Evolutionary conservation across 2,113 vertebrate species (phyloP), one percentile per base, ranked within the genome.

Genomic region (Electrona antarctica): DNA sequence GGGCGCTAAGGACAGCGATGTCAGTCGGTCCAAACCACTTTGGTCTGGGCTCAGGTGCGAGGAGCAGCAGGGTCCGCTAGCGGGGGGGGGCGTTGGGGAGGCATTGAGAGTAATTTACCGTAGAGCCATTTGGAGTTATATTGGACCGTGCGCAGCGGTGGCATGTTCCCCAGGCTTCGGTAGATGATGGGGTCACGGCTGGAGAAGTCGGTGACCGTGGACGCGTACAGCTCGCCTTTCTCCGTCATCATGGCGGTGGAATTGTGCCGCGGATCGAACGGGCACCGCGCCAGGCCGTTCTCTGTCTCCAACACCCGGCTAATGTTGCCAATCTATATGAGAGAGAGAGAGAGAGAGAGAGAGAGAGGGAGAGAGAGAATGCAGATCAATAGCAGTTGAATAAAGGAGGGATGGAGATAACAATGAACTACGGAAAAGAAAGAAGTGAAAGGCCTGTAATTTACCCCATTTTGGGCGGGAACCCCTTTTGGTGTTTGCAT

Each of bases 41-140:
- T 41, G 33, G 33, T 41, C 33, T 41, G 33, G 33, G 33, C 33
- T 41, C 21, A 41, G 33, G 33, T 41, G 33, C 3, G 5, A 41
- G 33, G 33, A 41, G 33, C 33, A 6, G 33, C 21, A 21, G 21
- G 21, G 21, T 21, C 21, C 21, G 2, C 33, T 41, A 41, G 33
- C 33, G 33, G 33, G 1, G 3, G 33, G 33, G 21, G 21, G 21
- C n/a, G n/a, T n/a, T n/a, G 21, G 21, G 21, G 21, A 2, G 33
- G 33, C 33, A 41, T 41, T 41, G 33, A 41, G 5, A 41, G 33
- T 41, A 1, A 41, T 85, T 89, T 83, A 98, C 97, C 97, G 8
- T 98, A 98, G 56, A 99, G 94, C 97, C 97, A 99, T 64, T 97
- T 98, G 74, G 97, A 99, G 91, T 99, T 99, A 90, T 99, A 98